Evolutionary conservation across 2,888 invertebrate species (phyloP).

Genomic region (Agonopterix subpropinquella): DNA sequence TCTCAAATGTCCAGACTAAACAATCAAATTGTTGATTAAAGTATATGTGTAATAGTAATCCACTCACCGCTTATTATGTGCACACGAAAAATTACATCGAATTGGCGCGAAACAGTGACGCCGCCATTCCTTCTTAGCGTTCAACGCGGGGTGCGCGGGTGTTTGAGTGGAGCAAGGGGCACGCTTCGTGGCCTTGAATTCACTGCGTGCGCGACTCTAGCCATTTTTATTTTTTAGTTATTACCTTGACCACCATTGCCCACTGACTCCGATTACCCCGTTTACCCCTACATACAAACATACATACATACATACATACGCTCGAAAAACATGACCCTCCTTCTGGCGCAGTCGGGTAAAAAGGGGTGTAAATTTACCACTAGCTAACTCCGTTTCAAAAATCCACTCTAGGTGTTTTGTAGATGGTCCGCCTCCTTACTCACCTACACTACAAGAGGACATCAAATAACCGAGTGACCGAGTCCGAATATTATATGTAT

Average conservation of each 20-base stretch:
- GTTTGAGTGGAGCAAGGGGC: background rate
- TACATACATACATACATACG: too few relatives aligned
- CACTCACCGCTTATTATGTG: background rate
- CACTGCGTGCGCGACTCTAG: background rate
- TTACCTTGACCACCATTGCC: slow-evolving; percentile 1
- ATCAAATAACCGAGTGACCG: too few relatives aligned
- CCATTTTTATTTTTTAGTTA: background rate
- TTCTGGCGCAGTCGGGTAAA: too few relatives aligned
- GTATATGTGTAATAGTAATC: background rate
- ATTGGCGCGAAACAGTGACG: background rate
- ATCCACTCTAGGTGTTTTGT: too few relatives aligned
- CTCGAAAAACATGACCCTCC: too few relatives aligned
- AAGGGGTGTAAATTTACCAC: too few relatives aligned
- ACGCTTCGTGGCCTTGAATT: too few relatives aligned
- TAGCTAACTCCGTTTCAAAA: too few relatives aligned
- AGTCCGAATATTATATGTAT: too few relatives aligned
- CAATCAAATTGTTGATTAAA: too few relatives aligned
- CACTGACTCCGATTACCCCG: background rate
- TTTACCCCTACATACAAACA: background rate
- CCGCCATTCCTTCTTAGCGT: background rate
- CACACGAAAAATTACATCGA: background rate
- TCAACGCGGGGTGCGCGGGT: background rate
- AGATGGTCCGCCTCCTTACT: too few relatives aligned
- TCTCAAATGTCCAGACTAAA: background rate
- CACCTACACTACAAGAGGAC: too few relatives aligned